Evolutionary conservation across 2,888 invertebrate genomes (phyloP).

Genomic region (Caradrina clavipalpis): DNA sequence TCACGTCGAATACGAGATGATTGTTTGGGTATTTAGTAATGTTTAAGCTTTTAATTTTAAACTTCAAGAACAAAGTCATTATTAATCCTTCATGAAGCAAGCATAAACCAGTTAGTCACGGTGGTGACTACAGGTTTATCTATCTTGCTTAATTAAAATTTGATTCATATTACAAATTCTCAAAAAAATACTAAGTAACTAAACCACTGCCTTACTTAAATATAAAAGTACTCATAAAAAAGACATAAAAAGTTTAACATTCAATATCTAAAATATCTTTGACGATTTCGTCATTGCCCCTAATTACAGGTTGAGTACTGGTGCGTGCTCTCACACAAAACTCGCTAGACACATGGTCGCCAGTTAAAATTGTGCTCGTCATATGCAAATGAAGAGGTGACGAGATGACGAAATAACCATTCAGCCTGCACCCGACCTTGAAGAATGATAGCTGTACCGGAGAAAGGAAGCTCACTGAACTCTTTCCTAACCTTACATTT

Average conservation of each 20-base stretch:
- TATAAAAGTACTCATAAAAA: slow-evolving; percentile 6
- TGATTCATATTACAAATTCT: neutral
- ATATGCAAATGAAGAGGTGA: slow-evolving; percentile 45
- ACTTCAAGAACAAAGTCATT: neutral
- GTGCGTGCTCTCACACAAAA: slow-evolving; percentile 11
- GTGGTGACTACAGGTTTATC: neutral
- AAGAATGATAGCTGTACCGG: slow-evolving; percentile 24
- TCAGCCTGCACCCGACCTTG: slow-evolving; percentile 50
- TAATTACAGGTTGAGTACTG: slow-evolving; percentile 34
- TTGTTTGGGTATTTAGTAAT: neutral
- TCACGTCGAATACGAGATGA: slow-evolving; percentile 2
- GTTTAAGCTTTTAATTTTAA: neutral
- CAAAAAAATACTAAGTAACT: slow-evolving; percentile 8
- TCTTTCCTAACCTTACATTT: slow-evolving; percentile 40
- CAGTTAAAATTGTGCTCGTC: slow-evolving; percentile 31
- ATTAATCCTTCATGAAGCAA: neutral
- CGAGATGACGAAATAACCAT: slow-evolving; percentile 33
- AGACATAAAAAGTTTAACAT: slow-evolving; percentile 19
- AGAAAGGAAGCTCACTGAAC: slow-evolving; percentile 54
- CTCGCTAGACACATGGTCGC: slow-evolving; percentile 58
- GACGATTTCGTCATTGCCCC: slow-evolving; percentile 36
- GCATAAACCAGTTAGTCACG: neutral
- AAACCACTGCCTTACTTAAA: slow-evolving; percentile 8
- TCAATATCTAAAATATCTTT: slow-evolving; percentile 21
- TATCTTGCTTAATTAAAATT: slow-evolving; percentile 7